These are phyloP conservation scores for Melopsittacus undulatus DNA, from an alignment of 2,797 vertebrate species.

Conservation along the genomic window DNA sequence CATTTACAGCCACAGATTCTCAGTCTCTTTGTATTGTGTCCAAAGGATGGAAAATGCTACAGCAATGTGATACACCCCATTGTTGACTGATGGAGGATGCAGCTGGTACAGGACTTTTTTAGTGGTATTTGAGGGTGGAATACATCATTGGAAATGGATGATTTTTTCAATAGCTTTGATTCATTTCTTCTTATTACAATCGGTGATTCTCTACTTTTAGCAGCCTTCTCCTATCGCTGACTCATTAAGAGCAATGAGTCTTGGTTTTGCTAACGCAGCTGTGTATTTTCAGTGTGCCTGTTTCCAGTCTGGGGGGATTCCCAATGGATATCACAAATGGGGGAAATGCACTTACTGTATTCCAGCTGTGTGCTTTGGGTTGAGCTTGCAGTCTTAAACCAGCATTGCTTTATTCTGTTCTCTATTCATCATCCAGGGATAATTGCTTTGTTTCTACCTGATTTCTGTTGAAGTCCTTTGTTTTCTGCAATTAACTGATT, in stretches of 20 bases:
- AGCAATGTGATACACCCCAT: slow-evolving; percentile 46
- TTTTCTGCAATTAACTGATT: slow-evolving; percentile 39
- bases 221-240: slow-evolving; percentile 80
- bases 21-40: slow-evolving; percentile 66
- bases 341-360: background rate
- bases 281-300: slow-evolving; percentile 34
- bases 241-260: slow-evolving; percentile 68
- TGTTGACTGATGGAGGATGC: slow-evolving; percentile 70
- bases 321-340: background rate
- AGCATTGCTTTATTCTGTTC: slow-evolving; percentile 50
- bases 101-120: slow-evolving; percentile 60
- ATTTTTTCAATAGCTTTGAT: background rate
- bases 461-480: slow-evolving; percentile 19
- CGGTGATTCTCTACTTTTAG: slow-evolving; percentile 77
- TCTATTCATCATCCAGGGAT: slow-evolving; percentile 54
- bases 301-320: slow-evolving; percentile 13
- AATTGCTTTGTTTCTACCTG: slow-evolving; percentile 28
- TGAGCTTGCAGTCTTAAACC: slow-evolving; percentile 22
- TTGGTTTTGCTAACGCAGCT: slow-evolving; percentile 62
- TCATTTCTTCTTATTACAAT: slow-evolving; percentile 29
- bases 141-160: slow-evolving; percentile 6
- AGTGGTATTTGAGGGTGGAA: slow-evolving; percentile 70
- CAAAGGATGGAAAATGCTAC: slow-evolving; percentile 72
- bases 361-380: slow-evolving; percentile 38
- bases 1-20: slow-evolving; percentile 52